Evolutionary conservation across 2,113 vertebrate genomes (phyloP).

Genomic region (Brachirus orientalis): DNA sequence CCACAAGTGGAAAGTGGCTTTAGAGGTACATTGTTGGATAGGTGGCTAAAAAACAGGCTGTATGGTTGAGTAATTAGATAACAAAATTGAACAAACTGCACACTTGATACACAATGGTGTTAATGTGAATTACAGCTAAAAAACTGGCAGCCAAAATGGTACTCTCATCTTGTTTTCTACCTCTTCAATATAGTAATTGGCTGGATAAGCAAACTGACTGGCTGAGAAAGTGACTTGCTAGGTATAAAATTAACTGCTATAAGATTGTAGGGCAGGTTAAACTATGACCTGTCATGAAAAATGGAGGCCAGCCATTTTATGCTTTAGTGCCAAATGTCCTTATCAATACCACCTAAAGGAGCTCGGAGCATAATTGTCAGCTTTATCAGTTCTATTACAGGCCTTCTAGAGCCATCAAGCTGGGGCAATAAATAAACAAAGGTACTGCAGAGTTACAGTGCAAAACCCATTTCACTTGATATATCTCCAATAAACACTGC

Average conservation of each 20-base stretch:
- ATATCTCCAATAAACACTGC: slow-evolving; percentile 74
- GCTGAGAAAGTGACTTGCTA: slow-evolving; percentile 16
- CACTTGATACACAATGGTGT: not conserved
- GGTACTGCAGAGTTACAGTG: slow-evolving; percentile 60
- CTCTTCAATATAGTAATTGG: slow-evolving; percentile 19
- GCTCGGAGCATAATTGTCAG: slow-evolving; percentile 69
- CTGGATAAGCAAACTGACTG: slow-evolving; percentile 31
- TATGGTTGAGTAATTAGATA: not conserved
- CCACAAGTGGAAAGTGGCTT: not conserved
- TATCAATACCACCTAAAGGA: slow-evolving; percentile 70
- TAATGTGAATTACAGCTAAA: not conserved
- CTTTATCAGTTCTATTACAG: slow-evolving; percentile 82
- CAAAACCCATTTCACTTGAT: slow-evolving; percentile 68
- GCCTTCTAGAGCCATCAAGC: slow-evolving; percentile 58
- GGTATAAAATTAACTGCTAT: slow-evolving; percentile 27
- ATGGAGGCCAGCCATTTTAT: slow-evolving; percentile 53
- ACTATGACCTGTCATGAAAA: slow-evolving; percentile 51
- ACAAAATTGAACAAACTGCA: no score
- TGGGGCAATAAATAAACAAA: slow-evolving; percentile 69
- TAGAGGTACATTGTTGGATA: not conserved
- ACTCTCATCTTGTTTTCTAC: not conserved
- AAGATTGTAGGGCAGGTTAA: slow-evolving; percentile 8
- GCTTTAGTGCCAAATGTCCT: slow-evolving; percentile 61
- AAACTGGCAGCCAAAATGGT: not conserved
- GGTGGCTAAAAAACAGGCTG: not conserved